Percentiles rank a stretch among this genome's conserved stretches.
Conservation (phyloP, 2,797 vertebrate species). For the Myotis daubentonii region DNA sequence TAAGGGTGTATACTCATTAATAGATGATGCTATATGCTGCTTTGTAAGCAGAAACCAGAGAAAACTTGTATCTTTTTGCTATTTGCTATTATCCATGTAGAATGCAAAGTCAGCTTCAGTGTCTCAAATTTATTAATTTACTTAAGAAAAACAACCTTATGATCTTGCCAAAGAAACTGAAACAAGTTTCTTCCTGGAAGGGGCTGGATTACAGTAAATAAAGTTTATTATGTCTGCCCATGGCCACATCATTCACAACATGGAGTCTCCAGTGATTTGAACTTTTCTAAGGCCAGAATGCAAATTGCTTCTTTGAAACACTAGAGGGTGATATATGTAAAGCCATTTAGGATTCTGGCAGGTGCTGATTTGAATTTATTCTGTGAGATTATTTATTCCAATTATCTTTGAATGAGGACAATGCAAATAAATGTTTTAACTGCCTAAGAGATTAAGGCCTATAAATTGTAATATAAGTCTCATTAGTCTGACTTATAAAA, state of each 20-base stretch:
- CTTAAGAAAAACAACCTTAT: not conserved
- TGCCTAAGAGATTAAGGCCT: not conserved
- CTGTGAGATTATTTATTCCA: conserved; percentile 35
- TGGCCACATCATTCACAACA: not conserved
- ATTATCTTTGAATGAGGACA: not conserved
- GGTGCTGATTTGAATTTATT: not conserved
- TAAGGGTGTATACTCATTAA: not conserved
- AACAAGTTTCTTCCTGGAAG: conserved; percentile 10
- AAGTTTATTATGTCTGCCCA: not conserved
- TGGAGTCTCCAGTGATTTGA: not conserved
- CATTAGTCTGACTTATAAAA: not conserved
- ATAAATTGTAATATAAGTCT: not conserved
- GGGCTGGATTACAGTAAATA: not conserved
- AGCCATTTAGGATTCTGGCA: conserved; percentile 17
- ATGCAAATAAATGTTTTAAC: conserved; percentile 18
- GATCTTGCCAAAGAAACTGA: conserved; percentile 36
- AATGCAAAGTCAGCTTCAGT: conserved; percentile 11
- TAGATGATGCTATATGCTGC: not conserved
- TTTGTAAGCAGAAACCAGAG: not conserved
- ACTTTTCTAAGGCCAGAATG: conserved; percentile 3
- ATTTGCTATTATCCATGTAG: not conserved
- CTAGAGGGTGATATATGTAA: conserved; percentile 80
- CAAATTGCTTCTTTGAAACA: conserved; percentile 72
- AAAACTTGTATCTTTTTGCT: conserved; percentile 26
- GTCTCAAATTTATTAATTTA: conserved; percentile 43